phyloP scores from a whole-genome alignment of 1,140 invertebrate species.

The Saccostrea cuccullata region DNA sequence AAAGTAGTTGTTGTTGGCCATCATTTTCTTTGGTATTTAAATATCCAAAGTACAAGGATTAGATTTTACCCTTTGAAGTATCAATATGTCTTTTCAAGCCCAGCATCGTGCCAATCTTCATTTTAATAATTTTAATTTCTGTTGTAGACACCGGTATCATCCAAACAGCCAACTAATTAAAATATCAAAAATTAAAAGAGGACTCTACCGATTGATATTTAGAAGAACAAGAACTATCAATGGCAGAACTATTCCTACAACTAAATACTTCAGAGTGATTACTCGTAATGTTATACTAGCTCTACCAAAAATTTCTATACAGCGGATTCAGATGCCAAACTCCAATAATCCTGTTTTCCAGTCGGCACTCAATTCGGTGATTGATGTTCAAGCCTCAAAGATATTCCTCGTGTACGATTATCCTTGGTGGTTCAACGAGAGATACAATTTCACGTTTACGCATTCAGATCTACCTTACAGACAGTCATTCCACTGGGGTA shows the following conservation, averaged over 20 bases:
- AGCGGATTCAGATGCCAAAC: background rate
- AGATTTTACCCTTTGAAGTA: too few species aligned
- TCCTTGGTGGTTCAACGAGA: conserved; percentile 6
- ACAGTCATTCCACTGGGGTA: conserved; percentile 31
- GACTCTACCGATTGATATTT: conserved; percentile 17
- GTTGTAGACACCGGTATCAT: background rate
- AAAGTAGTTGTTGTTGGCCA: too few species aligned
- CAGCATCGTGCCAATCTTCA: too few species aligned
- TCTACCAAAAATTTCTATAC: conserved; percentile 13
- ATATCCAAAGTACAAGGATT: too few species aligned
- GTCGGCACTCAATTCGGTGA: background rate
- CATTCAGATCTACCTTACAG: conserved; percentile 10
- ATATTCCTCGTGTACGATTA: conserved; percentile 29
- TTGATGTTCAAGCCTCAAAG: background rate
- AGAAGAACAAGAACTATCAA: conserved; percentile 30
- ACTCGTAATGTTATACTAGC: conserved; percentile 37
- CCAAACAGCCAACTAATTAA: background rate
- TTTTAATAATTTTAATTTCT: background rate
- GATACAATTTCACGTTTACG: background rate
- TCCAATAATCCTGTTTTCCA: background rate
- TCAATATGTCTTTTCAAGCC: too few species aligned
- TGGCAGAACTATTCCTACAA: background rate
- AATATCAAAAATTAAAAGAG: background rate
- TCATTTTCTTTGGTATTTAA: too few species aligned
- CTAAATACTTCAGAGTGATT: background rate